Percentiles rank a stretch among this genome's conserved stretches.
phyloP scores from a whole-genome alignment of 2,797 vertebrate species.

The Xerus rutilus region DNA sequence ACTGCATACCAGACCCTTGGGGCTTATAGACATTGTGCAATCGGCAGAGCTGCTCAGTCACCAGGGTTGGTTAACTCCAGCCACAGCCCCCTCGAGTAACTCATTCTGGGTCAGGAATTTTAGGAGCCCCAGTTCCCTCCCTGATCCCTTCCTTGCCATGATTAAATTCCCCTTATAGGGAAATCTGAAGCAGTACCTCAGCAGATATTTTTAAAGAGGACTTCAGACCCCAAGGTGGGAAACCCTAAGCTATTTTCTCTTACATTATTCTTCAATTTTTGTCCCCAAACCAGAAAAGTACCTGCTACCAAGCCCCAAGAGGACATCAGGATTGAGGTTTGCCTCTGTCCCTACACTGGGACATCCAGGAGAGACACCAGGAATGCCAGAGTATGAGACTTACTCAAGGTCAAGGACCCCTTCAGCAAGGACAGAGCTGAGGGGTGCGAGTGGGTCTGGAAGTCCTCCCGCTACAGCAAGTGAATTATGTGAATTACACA shows the following conservation, averaged over 20 bases:
- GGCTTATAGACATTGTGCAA: not conserved
- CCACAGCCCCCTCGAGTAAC: not conserved
- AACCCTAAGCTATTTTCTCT: not conserved
- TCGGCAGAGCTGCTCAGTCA: not conserved
- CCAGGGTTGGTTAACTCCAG: not conserved
- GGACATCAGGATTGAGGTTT: not conserved
- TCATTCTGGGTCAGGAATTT: fast-evolving
- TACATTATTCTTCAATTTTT: not conserved
- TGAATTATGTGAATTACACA: not conserved
- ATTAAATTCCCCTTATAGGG: slow-evolving; percentile 22
- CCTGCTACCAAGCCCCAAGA: not conserved
- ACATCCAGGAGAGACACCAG: not conserved
- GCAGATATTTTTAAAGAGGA: not conserved
- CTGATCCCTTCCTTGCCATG: not conserved
- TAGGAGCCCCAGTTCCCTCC: not conserved
- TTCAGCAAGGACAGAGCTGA: not conserved
- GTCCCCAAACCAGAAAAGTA: not conserved
- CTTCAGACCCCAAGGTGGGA: not conserved
- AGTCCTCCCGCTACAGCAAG: not conserved
- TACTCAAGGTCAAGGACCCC: not conserved
- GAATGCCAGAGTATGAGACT: not conserved
- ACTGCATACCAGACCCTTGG: not conserved
- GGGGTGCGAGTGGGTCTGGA: fast-evolving
- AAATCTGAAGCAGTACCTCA: slow-evolving; percentile 29
- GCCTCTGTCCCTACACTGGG: not conserved